Evolutionary conservation across 35 echinoderm and acorn worm genomes (phyloP).

Genomic region (Nesometra sesokonis): DNA sequence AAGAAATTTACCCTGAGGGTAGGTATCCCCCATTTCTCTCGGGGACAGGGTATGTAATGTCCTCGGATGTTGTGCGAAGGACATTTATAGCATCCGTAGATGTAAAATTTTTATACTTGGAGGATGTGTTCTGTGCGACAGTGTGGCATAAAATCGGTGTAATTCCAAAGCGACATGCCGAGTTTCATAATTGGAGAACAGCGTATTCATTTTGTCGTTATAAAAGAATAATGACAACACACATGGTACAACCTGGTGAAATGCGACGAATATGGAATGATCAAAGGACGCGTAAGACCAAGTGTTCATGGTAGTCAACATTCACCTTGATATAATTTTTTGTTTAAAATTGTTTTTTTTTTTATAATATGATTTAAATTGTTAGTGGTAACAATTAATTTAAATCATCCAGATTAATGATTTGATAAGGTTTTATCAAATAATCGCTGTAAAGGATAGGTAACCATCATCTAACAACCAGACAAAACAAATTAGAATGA

Average conservation of each 20-base stretch:
- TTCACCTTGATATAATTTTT: too few relatives aligned
- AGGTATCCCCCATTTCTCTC: conserved; percentile 93
- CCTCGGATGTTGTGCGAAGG: conserved; percentile 49
- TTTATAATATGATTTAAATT: too few relatives aligned
- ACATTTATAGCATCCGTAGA: conserved; percentile 54
- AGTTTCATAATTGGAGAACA: conserved; percentile 93
- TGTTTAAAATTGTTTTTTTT: too few relatives aligned
- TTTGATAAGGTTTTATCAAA: too few relatives aligned
- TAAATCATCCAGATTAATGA: too few relatives aligned
- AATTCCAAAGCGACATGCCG: conserved; percentile 49
- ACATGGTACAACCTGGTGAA: conserved; percentile 83
- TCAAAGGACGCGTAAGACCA: conserved; percentile 36
- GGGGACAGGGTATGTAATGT: conserved; percentile 85
- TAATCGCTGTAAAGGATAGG: too few relatives aligned
- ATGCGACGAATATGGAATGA: conserved; percentile 90
- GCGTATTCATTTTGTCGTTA: conserved; percentile 75
- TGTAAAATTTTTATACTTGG: conserved; percentile 69
- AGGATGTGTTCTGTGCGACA: conserved; percentile 77
- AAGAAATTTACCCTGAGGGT: conserved; percentile 50
- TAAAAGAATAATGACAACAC: conserved; percentile 71
- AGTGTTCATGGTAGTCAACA: conserved; percentile 3
- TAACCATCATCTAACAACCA: too few relatives aligned
- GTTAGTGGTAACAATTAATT: too few relatives aligned
- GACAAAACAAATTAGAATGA: too few relatives aligned
- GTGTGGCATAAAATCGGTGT: conserved; percentile 63